Conservation (phyloP, 1,140 invertebrate genomes). For the Bombus waltoni region DNA sequence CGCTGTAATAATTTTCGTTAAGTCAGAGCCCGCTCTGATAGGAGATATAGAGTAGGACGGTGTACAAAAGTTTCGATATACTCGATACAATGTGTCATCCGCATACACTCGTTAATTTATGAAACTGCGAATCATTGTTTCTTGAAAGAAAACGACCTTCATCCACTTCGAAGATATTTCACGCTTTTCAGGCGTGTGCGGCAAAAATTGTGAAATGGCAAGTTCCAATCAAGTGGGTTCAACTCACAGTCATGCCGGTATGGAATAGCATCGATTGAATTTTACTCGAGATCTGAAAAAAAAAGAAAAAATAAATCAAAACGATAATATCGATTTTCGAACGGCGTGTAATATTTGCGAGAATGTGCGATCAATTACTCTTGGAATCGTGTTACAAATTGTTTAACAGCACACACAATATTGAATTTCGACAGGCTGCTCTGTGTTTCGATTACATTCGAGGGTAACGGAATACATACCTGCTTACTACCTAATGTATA, state of each 20-base stretch:
- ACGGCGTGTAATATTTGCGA: too few species aligned
- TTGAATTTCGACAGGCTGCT: constrained; percentile 2
- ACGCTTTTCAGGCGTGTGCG: background rate
- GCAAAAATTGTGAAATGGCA: background rate
- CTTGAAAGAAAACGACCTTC: background rate
- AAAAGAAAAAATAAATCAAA: too few species aligned
- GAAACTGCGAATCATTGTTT: background rate
- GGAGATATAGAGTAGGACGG: background rate
- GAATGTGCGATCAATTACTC: background rate
- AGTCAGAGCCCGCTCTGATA: background rate
- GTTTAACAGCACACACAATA: constrained; percentile 7
- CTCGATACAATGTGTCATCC: background rate
- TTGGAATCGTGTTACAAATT: background rate
- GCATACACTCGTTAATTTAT: constrained; percentile 15
- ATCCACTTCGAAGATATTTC: background rate
- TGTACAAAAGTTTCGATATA: constrained; percentile 6
- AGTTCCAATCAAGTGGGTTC: background rate
- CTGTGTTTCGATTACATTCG: background rate
- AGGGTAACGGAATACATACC: background rate
- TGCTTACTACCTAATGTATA: background rate
- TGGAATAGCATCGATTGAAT: background rate
- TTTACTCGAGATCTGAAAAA: too few species aligned
- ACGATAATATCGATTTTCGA: background rate
- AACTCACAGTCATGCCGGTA: too few species aligned
- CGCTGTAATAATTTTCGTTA: background rate